phyloP scores from a whole-genome alignment of 2,888 invertebrate species.

The Acronicta psi region DNA sequence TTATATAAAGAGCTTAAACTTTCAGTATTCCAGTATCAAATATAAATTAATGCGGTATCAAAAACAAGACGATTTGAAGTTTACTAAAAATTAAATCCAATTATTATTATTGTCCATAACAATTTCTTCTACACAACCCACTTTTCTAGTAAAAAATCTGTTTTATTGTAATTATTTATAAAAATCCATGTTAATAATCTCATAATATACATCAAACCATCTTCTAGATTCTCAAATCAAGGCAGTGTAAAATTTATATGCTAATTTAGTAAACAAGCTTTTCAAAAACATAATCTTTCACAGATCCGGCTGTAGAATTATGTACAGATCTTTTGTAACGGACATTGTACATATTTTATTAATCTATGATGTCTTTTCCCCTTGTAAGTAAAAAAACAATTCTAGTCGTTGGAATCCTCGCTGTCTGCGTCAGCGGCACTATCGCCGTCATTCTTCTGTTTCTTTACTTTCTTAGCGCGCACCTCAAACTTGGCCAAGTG shows the following conservation, averaged over 20 bases:
- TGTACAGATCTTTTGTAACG: not conserved
- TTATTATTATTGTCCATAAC: not conserved
- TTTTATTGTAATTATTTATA: too few species aligned
- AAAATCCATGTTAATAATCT: not conserved
- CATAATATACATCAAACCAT: not conserved
- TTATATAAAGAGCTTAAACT: too few species aligned
- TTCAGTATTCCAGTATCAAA: too few species aligned
- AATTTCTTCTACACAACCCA: not conserved
- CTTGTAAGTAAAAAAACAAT: not conserved
- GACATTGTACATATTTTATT: not conserved
- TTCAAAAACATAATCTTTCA: slow-evolving; percentile 5
- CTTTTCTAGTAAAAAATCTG: not conserved
- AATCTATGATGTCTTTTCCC: not conserved
- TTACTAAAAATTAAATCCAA: not conserved
- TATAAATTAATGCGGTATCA: too few species aligned
- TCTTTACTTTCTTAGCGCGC: slow-evolving; percentile 51
- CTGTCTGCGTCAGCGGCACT: slow-evolving; percentile 64
- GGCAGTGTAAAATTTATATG: slow-evolving; percentile 28
- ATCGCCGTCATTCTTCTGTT: slow-evolving; percentile 40
- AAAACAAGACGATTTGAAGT: not conserved
- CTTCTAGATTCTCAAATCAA: slow-evolving; percentile 8
- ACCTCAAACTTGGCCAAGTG: slow-evolving; percentile 68
- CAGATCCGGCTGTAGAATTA: not conserved
- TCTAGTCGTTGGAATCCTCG: slow-evolving; percentile 64
- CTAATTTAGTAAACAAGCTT: slow-evolving; percentile 6